Evolutionary conservation across 2,888 invertebrate species (phyloP), one percentile per base, ranked within the genome.

Genomic region (Synergus umbraculus): DNA sequence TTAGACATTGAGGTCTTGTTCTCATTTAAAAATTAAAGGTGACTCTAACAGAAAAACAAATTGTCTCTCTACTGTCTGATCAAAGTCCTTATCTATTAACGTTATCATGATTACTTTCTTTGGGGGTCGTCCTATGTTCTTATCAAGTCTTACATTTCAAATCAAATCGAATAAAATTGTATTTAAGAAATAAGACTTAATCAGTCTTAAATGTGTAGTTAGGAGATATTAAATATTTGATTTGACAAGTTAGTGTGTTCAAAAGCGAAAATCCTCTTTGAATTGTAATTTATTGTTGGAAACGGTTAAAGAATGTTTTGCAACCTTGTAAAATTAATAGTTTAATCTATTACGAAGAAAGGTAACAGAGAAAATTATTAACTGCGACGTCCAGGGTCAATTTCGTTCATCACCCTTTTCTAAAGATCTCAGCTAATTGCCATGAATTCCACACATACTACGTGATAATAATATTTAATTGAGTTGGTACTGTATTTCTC

Each of bases 351-450:
- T 54, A n/a, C 4, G 9, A 69, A 22, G 29, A 29, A 29, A 54
- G 37, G 37, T 0, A 69, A 29, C 10, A 49, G 4, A 15, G 13
- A 49, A 54, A 13, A 46, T 46, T 8, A 73, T 73, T 37, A 54
- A 73, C 9, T 49, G 29, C 29, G 49, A 37, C 13, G 29, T 73
- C 29, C 49, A 73, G 69, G 69, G 69, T 73, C 29, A 73, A 73
- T 73, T 73, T 49, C 2, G 69, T 73, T 73, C 49, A 73, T 73
- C 49, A 54, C 49, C 29, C 69, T 73, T 49, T 29, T 73, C 15
- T 22, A 49, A 49, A 13, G 49, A 69, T 46, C 29, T 13, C 46
- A 69, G 49, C 69, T 49, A 29, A 22, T 73, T 63, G 63, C 29
- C 63, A 63, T 22, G 63, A 63, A 63, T 29, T 29, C 29, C 22